Conservation (phyloP, 2,113 vertebrate genomes). For the Rhipidura dahli region DNA sequence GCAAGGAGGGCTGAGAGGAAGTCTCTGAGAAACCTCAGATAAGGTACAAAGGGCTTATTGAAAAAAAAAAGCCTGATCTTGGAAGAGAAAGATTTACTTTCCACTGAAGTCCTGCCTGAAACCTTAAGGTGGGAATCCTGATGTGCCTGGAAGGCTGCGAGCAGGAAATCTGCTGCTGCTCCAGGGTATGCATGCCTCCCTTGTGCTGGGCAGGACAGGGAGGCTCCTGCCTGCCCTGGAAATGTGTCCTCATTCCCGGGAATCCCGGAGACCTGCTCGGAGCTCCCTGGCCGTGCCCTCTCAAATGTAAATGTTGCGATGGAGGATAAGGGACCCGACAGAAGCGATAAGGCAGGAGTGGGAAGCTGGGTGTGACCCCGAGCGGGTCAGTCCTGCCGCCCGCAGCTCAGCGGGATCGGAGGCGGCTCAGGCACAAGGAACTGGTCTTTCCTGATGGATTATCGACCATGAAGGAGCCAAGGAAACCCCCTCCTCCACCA, state of each 20-base stretch:
- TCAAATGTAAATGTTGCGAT: not conserved
- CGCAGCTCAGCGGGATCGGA: rapidly evolving
- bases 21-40: not conserved
- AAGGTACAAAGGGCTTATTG: not conserved
- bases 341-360: rapidly evolving
- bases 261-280: not conserved
- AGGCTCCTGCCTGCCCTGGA: not conserved
- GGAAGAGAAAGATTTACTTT: not conserved
- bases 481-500: not conserved
- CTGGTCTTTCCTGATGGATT: not conserved
- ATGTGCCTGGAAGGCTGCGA: not conserved
- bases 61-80: not conserved
- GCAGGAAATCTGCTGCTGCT: not conserved
- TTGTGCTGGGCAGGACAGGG: not conserved
- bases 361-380: not conserved
- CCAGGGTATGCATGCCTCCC: not conserved
- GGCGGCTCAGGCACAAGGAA: not conserved
- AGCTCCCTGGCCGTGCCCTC: not conserved
- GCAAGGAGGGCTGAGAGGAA: not conserved
- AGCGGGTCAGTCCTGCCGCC: rapidly evolving
- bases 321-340: not conserved
- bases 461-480: not conserved
- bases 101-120: not conserved
- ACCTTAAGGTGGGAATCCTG: not conserved
- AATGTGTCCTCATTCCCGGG: not conserved